phyloP scores from a whole-genome alignment of 1,140 invertebrate genomes.

The Sycophaga agraensis region DNA sequence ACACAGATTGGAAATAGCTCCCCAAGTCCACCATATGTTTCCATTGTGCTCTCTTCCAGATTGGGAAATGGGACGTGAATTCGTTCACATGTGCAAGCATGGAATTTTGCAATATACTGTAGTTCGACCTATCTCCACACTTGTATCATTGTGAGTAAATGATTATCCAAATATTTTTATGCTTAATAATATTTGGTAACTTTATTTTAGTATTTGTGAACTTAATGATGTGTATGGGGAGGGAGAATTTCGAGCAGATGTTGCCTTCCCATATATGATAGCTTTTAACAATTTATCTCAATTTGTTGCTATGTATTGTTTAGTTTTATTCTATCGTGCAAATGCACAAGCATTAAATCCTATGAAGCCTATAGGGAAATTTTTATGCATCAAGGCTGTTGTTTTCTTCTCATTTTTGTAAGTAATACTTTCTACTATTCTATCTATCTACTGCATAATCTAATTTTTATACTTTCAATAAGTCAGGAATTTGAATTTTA shows the following conservation, averaged over 20 bases:
- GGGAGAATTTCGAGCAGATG: constrained; percentile 80
- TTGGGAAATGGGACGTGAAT: constrained; percentile 88
- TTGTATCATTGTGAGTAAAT: constrained; percentile 79
- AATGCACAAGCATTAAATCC: constrained; percentile 83
- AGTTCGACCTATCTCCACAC: constrained; percentile 83
- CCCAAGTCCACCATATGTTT: constrained; percentile 82
- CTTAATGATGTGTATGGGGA: constrained; percentile 84
- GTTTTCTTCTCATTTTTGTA: constrained; percentile 98
- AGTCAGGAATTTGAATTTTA: constrained; percentile 13
- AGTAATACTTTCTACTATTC: constrained; percentile 57
- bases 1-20: constrained; percentile 78
- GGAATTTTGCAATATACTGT: constrained; percentile 94
- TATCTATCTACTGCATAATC: background rate
- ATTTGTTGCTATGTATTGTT: constrained; percentile 94
- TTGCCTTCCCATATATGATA: constrained; percentile 88
- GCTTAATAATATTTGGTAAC: constrained; percentile 17
- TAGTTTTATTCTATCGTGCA: constrained; percentile 91
- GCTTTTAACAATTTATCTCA: constrained; percentile 93
- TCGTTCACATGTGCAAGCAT: constrained; percentile 93
- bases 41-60: constrained; percentile 80
- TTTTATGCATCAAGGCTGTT: constrained; percentile 97
- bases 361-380: constrained; percentile 93
- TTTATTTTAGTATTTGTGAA: constrained; percentile 77
- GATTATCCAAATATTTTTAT: background rate
- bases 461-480: constrained; percentile 2